phyloP scores from a whole-genome alignment of 2,888 invertebrate genomes.

The Chromoteleia sp. region DNA sequence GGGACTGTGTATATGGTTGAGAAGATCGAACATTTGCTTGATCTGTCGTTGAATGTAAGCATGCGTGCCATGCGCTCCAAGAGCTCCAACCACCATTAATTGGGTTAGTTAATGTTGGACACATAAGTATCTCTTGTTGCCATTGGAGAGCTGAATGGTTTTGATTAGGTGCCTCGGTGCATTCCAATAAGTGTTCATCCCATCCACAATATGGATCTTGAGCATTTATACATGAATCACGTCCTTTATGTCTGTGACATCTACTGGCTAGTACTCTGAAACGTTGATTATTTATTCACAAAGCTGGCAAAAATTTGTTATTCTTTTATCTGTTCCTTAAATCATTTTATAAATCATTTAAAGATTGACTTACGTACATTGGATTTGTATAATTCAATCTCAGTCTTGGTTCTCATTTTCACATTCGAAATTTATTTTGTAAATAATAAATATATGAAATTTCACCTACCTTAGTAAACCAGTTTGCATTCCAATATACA shows the following conservation, averaged over 20 bases:
- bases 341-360: too few species aligned
- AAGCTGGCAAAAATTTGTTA: neutral
- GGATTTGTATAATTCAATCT: too few species aligned
- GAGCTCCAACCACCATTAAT: slow-evolving; percentile 94
- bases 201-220: slow-evolving; percentile 98
- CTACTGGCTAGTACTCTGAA: slow-evolving; percentile 90
- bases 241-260: slow-evolving; percentile 90
- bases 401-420: too few species aligned
- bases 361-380: too few species aligned
- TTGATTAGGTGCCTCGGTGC: slow-evolving; percentile 89
- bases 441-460: neutral
- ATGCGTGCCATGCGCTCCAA: slow-evolving; percentile 94
- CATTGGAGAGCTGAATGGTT: slow-evolving; percentile 89
- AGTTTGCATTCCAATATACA: slow-evolving; percentile 80
- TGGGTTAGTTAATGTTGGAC: slow-evolving; percentile 89
- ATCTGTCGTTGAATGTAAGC: slow-evolving; percentile 88
- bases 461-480: slow-evolving; percentile 77
- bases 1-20: slow-evolving; percentile 1
- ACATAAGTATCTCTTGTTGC: slow-evolving; percentile 89
- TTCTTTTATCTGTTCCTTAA: too few species aligned
- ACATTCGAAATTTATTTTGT: too few species aligned
- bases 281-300: neutral
- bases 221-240: slow-evolving; percentile 91
- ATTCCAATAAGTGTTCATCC: slow-evolving; percentile 91
- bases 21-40: slow-evolving; percentile 10